Conservation (phyloP, 2,888 invertebrate species). For the Orchestes rusci region DNA sequence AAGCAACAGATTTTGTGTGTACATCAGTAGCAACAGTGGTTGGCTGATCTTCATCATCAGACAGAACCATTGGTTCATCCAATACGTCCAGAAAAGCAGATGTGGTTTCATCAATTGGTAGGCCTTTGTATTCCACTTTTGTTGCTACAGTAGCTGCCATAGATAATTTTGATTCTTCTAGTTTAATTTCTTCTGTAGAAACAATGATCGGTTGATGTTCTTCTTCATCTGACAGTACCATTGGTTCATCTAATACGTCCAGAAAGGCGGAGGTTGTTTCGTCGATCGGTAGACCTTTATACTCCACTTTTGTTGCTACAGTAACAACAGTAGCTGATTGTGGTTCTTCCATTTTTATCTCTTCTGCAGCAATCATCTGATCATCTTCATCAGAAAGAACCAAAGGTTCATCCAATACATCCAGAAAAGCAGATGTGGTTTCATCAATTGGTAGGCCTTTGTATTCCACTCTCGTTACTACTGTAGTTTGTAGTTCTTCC, state of each 20-base stretch:
- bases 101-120: slow-evolving; percentile 30
- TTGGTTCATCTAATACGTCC: slow-evolving; percentile 39
- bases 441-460: slow-evolving; percentile 32
- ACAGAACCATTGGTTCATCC: slow-evolving; percentile 35
- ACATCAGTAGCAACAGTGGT: too few relatives aligned
- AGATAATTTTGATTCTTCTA: slow-evolving; percentile 1
- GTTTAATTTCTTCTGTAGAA: not conserved
- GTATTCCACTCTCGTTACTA: slow-evolving; percentile 16
- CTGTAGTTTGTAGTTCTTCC: not conserved
- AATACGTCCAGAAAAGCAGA: slow-evolving; percentile 31
- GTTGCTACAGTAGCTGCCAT: slow-evolving; percentile 8
- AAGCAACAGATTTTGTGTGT: too few relatives aligned
- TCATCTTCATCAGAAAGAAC: slow-evolving; percentile 29
- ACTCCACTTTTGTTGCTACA: slow-evolving; percentile 19
- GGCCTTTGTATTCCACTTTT: slow-evolving; percentile 29
- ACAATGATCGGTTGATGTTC: too few relatives aligned
- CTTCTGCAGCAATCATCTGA: not conserved
- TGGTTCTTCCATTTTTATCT: slow-evolving; percentile 1
- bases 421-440: slow-evolving; percentile 37
- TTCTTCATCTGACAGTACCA: slow-evolving; percentile 38
- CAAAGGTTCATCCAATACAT: slow-evolving; percentile 35
- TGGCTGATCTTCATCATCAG: slow-evolving; percentile 34
- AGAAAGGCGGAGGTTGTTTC: too few relatives aligned
- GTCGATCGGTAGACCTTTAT: slow-evolving; percentile 31
- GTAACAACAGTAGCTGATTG: too few relatives aligned